These are phyloP conservation scores for Pollenia labialis DNA, from an alignment of 2,888 invertebrate species.

Conservation along the genomic window DNA sequence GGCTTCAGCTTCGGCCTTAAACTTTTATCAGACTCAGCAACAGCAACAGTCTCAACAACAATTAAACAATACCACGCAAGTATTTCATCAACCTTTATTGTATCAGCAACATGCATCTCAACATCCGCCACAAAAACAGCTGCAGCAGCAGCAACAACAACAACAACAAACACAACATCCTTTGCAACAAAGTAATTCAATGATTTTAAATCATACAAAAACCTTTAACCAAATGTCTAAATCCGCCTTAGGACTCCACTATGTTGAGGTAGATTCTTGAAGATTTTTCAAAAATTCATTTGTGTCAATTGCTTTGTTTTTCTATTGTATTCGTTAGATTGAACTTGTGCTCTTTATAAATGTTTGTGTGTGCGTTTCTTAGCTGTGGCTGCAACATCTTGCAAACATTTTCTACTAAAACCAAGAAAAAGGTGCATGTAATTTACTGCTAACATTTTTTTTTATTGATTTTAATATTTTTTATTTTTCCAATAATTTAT, in stretches of 20 bases:
- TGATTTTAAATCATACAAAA: conserved; percentile 81
- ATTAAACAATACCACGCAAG: conserved; percentile 69
- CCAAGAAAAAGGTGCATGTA: conserved; percentile 48
- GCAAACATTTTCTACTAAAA: conserved; percentile 56
- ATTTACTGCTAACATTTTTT: conserved; percentile 35
- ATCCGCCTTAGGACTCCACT: conserved; percentile 81
- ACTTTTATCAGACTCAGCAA: conserved; percentile 75
- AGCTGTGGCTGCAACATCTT: conserved; percentile 45
- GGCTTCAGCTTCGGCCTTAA: conserved; percentile 68
- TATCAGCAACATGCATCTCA: conserved; percentile 61
- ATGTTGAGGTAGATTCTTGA: conserved; percentile 82
- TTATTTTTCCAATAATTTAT: neutral
- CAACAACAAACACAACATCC: conserved; percentile 62
- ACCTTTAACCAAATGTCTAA: conserved; percentile 82
- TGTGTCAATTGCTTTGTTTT: conserved; percentile 23
- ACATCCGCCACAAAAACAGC: conserved; percentile 41
- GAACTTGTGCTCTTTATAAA: conserved; percentile 53
- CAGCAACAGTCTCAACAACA: conserved; percentile 74
- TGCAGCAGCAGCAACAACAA: conserved; percentile 42
- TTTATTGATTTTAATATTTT: neutral
- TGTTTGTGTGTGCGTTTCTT: conserved; percentile 21
- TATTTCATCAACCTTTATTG: conserved; percentile 61
- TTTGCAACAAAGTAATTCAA: conserved; percentile 80
- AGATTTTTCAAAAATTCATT: conserved; percentile 52
- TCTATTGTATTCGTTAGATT: conserved; percentile 46